A percentile compares a stretch with the other conserved stretches of the same genome.
Evolutionary conservation across 2,797 vertebrate genomes (phyloP).

Genomic region (Fratercula arctica): DNA sequence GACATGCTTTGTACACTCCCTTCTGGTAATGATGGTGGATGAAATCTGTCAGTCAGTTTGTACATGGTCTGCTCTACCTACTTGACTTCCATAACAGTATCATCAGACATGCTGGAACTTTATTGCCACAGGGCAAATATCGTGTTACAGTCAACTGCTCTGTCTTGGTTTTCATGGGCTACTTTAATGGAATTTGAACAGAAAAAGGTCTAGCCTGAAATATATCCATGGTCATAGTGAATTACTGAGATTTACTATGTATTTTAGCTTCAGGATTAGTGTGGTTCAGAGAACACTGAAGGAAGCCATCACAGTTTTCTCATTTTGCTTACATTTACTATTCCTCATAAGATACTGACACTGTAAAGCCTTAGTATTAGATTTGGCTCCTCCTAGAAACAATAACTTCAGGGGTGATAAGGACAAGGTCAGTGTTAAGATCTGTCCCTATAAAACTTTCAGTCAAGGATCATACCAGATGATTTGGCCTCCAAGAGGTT

Average conservation of each 20-base stretch:
- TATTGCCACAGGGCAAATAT: background rate
- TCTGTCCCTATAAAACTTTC: background rate
- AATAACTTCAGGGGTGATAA: background rate
- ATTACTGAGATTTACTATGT: background rate
- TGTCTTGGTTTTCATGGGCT: background rate
- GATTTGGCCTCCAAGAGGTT: background rate
- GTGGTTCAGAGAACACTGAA: background rate
- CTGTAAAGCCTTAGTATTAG: background rate
- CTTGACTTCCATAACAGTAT: background rate
- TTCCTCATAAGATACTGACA: background rate
- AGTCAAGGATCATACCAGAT: background rate
- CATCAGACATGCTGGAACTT: background rate
- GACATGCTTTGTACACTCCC: background rate
- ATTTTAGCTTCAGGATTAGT: background rate
- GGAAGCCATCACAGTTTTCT: background rate
- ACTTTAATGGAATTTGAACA: background rate
- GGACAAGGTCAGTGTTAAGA: background rate
- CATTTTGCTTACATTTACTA: background rate
- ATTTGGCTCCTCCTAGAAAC: background rate
- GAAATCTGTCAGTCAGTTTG: background rate
- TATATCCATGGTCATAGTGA: background rate
- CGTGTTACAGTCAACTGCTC: background rate
- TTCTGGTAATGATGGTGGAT: background rate
- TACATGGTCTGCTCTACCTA: background rate
- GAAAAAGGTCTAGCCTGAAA: background rate